Evolutionary conservation across 2,888 invertebrate species (phyloP), one percentile per base, ranked within the genome.

Genomic region (Drosophila ustulata): DNA sequence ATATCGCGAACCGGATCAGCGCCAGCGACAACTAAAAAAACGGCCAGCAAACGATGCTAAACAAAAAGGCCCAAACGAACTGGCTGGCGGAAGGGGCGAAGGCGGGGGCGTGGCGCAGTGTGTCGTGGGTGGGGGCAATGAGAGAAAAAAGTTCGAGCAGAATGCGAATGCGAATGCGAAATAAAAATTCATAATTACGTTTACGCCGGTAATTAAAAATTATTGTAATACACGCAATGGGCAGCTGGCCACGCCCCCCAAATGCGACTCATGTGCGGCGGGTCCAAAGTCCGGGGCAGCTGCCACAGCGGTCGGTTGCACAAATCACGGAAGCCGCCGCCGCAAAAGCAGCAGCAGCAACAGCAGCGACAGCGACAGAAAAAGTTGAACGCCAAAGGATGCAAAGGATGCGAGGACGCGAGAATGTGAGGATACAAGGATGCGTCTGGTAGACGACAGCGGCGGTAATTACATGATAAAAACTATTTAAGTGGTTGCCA

Each of bases 121-220:
- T n/a, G n/a, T n/a, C n/a, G n/a, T n/a, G n/a, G n/a, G n/a, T n/a
- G n/a, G 26, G 3, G 41, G 56, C 50, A n/a, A 59, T 47, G 53
- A 30, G 68, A 67, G 53, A 45, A 9, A 32, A 61, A 67, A 68
- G 51, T 39, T 58, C 66, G 50, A 64, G 68, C 52, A 50, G 55
- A 55, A 55, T 41, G 49, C 55, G 63, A 82, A 55, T 41, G 49
- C 55, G 63, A 82, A 80, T 78, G 81, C 86, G 88, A 90, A 91
- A 91, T 91, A 91, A 92, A 92, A 92, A 92, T 92, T 92, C 92
- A 92, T 92, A 92, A 92, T 92, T 92, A 92, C 92, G 90, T 92
- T 92, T 91, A 92, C 92, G 90, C 92, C 92, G 92, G 92, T 92
- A 92, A 92, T 92, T 92, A 92, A 92, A 92, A 92, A 92, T 92